These are phyloP conservation scores for Aphaenogaster ashmeadi DNA, from an alignment of 1,140 invertebrate species.

Conservation along the genomic window DNA sequence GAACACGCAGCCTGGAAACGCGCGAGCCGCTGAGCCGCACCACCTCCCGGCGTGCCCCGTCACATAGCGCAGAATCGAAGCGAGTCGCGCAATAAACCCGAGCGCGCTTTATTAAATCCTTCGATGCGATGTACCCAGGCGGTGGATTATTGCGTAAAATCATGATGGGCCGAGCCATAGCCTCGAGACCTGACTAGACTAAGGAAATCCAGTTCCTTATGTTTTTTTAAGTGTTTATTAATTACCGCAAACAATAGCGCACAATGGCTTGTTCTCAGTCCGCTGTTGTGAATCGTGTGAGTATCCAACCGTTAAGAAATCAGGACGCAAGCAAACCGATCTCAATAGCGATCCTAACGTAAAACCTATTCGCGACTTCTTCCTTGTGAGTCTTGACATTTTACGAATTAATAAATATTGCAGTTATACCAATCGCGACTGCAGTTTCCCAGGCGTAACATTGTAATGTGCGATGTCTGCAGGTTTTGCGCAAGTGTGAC, in stretches of 20 bases:
- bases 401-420: slow-evolving; percentile 47
- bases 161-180: background rate
- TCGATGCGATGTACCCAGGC: background rate
- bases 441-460: slow-evolving; percentile 63
- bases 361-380: background rate
- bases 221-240: background rate
- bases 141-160: slow-evolving; percentile 17
- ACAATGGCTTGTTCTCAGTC: background rate
- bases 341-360: background rate
- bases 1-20: slow-evolving; percentile 63
- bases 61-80: slow-evolving; percentile 61
- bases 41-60: slow-evolving; percentile 37
- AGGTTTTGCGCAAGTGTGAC: slow-evolving; percentile 56
- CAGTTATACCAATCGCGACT: background rate
- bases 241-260: slow-evolving; percentile 1
- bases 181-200: background rate
- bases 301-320: background rate
- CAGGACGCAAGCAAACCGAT: background rate
- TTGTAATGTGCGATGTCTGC: slow-evolving; percentile 8
- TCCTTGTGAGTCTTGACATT: slow-evolving; percentile 33
- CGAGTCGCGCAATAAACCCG: slow-evolving; percentile 51
- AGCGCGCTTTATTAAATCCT: slow-evolving; percentile 44
- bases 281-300: background rate
- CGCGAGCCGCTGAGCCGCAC: slow-evolving; percentile 28
- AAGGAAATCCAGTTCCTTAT: background rate